Conservation (phyloP, 2,888 invertebrate species). For the Dermolepida albohirtum region DNA sequence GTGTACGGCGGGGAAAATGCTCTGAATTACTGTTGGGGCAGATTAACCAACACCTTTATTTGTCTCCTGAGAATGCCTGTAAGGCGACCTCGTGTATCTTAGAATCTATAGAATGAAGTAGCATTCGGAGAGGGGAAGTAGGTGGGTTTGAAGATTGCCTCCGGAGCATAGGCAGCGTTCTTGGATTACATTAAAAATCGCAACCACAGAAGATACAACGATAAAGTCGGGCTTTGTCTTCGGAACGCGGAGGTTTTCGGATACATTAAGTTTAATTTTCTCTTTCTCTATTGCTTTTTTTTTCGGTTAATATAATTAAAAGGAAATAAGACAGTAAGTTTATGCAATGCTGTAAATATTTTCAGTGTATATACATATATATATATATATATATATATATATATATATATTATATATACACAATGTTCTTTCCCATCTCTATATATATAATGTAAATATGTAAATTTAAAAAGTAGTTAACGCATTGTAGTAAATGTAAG, state of each 20-base stretch:
- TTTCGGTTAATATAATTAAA: no score
- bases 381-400: no score
- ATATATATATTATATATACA: no score
- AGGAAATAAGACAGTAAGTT: no score
- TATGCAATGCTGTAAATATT: no score
- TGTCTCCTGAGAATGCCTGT: not conserved
- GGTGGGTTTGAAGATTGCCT: slow-evolving; percentile 9
- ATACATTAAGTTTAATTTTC: slow-evolving; percentile 3
- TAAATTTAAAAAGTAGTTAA: no score
- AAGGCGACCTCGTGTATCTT: slow-evolving; percentile 1
- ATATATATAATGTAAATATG: no score
- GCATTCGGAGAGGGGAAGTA: not conserved
- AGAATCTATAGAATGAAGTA: slow-evolving; percentile 17
- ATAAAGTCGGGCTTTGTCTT: slow-evolving; percentile 19
- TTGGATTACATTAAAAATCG: slow-evolving; percentile 34
- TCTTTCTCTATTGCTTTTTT: no score
- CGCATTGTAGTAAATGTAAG: no score
- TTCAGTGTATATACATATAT: no score
- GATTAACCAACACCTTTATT: slow-evolving; percentile 26
- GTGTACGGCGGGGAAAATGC: slow-evolving; percentile 14
- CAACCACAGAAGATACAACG: slow-evolving; percentile 21
- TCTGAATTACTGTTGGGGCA: slow-evolving; percentile 23
- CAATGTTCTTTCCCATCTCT: no score
- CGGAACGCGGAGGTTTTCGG: not conserved
- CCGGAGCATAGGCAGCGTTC: not conserved